Evolutionary conservation across 2,113 vertebrate genomes (phyloP), one percentile per base, ranked within the genome.

Genomic region (Marmota flaviventris): DNA sequence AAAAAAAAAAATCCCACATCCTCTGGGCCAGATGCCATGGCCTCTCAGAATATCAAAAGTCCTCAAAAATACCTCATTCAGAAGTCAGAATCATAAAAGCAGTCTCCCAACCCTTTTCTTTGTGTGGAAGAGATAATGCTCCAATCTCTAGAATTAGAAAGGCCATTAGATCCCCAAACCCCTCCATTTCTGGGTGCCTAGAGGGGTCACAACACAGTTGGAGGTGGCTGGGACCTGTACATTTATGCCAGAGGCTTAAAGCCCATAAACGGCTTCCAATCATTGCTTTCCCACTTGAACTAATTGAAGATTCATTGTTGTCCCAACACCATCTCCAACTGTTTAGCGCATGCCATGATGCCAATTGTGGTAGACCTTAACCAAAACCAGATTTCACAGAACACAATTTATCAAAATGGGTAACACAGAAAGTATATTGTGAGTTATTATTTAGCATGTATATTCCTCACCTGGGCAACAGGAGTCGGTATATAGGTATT

Each of bases 401-500:
- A 51, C 85, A 45, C 45, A 77, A 45, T 48, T 78, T 45, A 83
- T 65, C 84, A 42, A 91, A 85, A 91, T 14, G 24, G 34, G 45
- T 18, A 20, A 72, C 1, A 89, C 91, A 65, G 45, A 69, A n/a
- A 89, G 25, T 65, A 37, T 79, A 67, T 8, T 1, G 1, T 45
- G 37, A 96, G n/a, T 29, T 34, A 42, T 48, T 37, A 70, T 1
- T 17, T 34, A 61, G 48, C 61, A 70, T 45, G 79, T 91, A 89
- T 0, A 32, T 6, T 93, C 89, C 99, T 98, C 98, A 99, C 99
- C 99, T 98, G 99, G 99, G 97, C 99, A 99, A 97, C 99, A 99
- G 94, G 99, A 99, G 98, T 99, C 99, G 37, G 99, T 99, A 97
- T 99, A 99, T 73, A 99, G 99, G 96, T 99, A 99, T 95, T 99